A percentile compares a stretch with the other conserved stretches of the same genome.
These are phyloP conservation scores for Drosophila acutilabella DNA, from an alignment of 2,888 invertebrate species.

Conservation along the genomic window DNA sequence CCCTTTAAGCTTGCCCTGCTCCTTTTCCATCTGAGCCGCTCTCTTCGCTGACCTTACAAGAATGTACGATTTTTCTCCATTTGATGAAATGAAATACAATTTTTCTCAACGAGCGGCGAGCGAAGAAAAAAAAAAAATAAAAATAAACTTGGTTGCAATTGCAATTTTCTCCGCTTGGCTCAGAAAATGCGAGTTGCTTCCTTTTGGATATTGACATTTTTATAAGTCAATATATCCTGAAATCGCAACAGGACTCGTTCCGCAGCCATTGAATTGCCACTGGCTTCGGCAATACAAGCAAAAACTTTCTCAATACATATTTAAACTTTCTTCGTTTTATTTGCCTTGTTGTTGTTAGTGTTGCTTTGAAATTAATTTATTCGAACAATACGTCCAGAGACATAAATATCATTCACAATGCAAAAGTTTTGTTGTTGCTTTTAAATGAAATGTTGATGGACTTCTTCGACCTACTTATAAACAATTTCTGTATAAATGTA, in stretches of 20 bases:
- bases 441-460: conserved; percentile 34
- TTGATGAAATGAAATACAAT: conserved; percentile 81
- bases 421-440: conserved; percentile 30
- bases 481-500: background rate
- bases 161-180: conserved; percentile 69
- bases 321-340: conserved; percentile 42
- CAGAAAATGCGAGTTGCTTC: conserved; percentile 47
- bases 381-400: conserved; percentile 45
- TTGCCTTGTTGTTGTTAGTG: conserved; percentile 3
- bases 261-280: conserved; percentile 25
- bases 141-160: conserved; percentile 66
- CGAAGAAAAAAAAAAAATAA: background rate
- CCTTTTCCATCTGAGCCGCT: conserved; percentile 18
- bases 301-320: conserved; percentile 58
- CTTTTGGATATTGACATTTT: conserved; percentile 73
- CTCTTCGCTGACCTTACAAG: conserved; percentile 65
- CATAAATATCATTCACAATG: conserved; percentile 56
- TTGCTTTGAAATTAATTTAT: conserved; percentile 65
- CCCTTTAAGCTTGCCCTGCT: conserved; percentile 3
- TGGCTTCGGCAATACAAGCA: conserved; percentile 16
- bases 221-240: conserved; percentile 75
- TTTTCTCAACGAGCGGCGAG: conserved; percentile 65
- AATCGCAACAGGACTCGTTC: conserved; percentile 40
- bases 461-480: background rate
- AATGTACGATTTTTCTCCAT: conserved; percentile 80